Conservation (phyloP, 2,888 invertebrate species). For the Morpho helenor region DNA sequence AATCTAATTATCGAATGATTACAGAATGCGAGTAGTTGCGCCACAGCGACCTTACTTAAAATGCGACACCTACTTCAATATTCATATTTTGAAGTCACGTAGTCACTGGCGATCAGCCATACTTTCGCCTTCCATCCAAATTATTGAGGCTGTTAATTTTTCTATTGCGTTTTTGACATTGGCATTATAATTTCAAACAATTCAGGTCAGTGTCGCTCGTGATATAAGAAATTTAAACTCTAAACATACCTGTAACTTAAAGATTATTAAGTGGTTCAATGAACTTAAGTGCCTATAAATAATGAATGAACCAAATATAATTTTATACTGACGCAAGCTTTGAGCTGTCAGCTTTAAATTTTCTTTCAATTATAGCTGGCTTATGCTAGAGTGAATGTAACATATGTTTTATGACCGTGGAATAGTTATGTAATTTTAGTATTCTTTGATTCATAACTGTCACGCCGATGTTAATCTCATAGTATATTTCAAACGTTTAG, state of each 20-base stretch:
- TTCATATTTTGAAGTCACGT: conserved; percentile 28
- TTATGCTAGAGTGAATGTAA: background rate
- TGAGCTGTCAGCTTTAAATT: conserved; percentile 2
- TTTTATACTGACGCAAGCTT: conserved; percentile 1
- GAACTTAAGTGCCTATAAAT: conserved; percentile 21
- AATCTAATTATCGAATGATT: too few species aligned
- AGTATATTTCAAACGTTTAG: too few species aligned
- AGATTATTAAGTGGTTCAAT: conserved; percentile 19
- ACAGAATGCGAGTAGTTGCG: background rate
- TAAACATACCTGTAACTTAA: conserved; percentile 13
- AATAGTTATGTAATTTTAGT: background rate
- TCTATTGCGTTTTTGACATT: conserved; percentile 40
- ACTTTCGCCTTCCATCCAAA: conserved; percentile 46
- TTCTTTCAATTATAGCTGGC: conserved; percentile 27
- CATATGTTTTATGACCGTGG: background rate
- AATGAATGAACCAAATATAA: conserved; percentile 19
- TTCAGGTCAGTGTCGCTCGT: conserved; percentile 16
- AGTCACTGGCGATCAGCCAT: conserved; percentile 38
- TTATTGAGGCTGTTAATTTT: conserved; percentile 2
- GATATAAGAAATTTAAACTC: conserved; percentile 12
- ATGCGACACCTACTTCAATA: background rate
- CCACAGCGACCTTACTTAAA: background rate
- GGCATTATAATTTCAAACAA: conserved; percentile 22
- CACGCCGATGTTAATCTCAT: too few species aligned
- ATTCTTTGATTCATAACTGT: too few species aligned